Conservation (phyloP, 2,113 vertebrate genomes). For the Dissostichus mawsoni region DNA sequence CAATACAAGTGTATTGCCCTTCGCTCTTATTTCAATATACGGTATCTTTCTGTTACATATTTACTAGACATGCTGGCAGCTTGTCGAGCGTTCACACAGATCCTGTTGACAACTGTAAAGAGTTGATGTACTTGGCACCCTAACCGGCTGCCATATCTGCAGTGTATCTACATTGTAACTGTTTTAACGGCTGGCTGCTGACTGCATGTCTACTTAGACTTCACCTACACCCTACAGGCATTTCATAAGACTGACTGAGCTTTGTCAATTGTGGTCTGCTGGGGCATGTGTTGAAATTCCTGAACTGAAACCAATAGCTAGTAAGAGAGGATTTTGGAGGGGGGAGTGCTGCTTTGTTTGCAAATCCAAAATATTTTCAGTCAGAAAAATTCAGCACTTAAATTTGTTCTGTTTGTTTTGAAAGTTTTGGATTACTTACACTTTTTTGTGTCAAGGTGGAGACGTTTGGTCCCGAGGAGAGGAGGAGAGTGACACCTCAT, state of each 20-base stretch:
- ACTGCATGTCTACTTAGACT: conserved; percentile 14
- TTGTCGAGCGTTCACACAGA: conserved; percentile 22
- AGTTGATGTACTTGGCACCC: conserved; percentile 15
- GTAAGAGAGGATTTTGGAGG: conserved; percentile 37
- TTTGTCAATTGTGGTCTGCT: conserved; percentile 77
- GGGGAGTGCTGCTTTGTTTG: conserved; percentile 22
- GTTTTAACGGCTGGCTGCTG: conserved; percentile 7
- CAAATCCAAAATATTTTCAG: conserved; percentile 15
- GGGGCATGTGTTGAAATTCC: conserved; percentile 81
- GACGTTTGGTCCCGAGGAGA: background rate
- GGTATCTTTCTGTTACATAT: conserved; percentile 34
- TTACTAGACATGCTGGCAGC: conserved; percentile 24
- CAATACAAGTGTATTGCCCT: conserved; percentile 19
- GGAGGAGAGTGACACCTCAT: background rate
- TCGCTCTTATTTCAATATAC: background rate
- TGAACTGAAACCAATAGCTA: conserved; percentile 72
- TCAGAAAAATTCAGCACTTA: conserved; percentile 16
- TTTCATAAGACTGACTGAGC: conserved; percentile 73
- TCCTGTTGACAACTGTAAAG: conserved; percentile 14
- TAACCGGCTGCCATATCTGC: background rate
- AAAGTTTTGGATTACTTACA: background rate
- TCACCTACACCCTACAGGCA: conserved; percentile 67
- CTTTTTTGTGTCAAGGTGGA: background rate
- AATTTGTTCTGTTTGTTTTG: background rate
- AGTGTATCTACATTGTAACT: background rate